A percentile compares a stretch with the other conserved stretches of the same genome.
These are phyloP conservation scores for Orientallactaga sibirica DNA, from an alignment of 2,797 vertebrate genomes.

Conservation along the genomic window DNA sequence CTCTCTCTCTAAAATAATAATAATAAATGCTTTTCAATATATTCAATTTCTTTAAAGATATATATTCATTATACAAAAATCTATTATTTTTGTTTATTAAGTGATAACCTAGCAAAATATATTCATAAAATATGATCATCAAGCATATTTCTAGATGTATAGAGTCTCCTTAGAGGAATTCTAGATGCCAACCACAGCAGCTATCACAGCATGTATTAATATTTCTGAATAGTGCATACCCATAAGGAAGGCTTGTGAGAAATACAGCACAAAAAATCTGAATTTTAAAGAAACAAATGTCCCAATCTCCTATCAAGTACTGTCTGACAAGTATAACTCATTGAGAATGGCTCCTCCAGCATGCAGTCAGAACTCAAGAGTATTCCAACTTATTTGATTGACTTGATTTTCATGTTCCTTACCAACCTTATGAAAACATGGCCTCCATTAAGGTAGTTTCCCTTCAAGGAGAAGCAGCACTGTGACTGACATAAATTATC, in stretches of 20 bases:
- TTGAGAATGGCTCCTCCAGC: not conserved
- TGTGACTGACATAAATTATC: not conserved
- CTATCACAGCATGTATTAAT: not conserved
- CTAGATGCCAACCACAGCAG: not conserved
- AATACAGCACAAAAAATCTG: not conserved
- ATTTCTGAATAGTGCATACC: not conserved
- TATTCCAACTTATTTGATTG: not conserved
- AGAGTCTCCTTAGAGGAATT: not conserved
- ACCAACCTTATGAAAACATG: not conserved
- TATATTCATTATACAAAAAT: not conserved
- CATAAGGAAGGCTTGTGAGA: not conserved
- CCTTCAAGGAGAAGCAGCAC: not conserved
- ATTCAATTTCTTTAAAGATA: slow-evolving; percentile 26
- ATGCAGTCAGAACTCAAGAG: not conserved
- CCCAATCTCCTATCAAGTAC: too few relatives aligned
- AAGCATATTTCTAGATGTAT: not conserved
- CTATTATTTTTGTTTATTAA: not conserved
- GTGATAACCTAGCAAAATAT: not conserved
- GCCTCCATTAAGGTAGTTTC: not conserved
- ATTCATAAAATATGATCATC: not conserved
- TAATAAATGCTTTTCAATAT: not conserved
- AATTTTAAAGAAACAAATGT: too few relatives aligned
- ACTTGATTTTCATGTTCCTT: not conserved
- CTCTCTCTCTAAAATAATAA: too few relatives aligned
- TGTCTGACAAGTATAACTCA: not conserved